Conservation (phyloP, 2,113 vertebrate species). For the Onychostoma macrolepis region DNA sequence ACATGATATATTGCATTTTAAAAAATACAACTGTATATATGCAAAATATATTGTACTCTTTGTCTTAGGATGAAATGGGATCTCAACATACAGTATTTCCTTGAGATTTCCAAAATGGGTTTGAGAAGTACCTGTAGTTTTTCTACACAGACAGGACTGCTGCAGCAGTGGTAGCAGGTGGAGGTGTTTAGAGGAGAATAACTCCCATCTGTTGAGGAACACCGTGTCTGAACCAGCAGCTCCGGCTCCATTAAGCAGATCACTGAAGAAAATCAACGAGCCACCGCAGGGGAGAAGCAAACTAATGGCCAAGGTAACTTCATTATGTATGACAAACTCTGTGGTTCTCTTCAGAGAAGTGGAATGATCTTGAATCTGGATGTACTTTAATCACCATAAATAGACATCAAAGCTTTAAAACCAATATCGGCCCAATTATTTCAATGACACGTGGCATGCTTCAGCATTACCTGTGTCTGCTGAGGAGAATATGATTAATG, state of each 20-base stretch:
- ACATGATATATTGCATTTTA: no score
- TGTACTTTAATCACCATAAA: conserved; percentile 1
- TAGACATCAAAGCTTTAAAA: background rate
- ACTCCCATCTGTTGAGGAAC: conserved; percentile 58
- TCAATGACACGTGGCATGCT: background rate
- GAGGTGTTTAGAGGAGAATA: conserved; percentile 2
- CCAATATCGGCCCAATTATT: background rate
- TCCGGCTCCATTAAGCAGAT: conserved; percentile 53
- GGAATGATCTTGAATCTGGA: background rate
- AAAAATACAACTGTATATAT: background rate
- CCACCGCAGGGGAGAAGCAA: conserved; percentile 27
- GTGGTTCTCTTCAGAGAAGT: conserved; percentile 7
- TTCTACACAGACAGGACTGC: background rate
- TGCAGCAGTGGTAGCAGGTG: conserved; percentile 2
- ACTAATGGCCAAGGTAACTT: conserved; percentile 49
- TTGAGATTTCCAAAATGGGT: no score
- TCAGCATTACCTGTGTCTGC: background rate
- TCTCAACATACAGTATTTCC: background rate
- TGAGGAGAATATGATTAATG: background rate
- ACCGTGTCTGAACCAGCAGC: conserved; percentile 6
- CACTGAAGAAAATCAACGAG: conserved; percentile 44
- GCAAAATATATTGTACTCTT: background rate
- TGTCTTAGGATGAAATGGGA: background rate
- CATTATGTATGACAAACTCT: conserved; percentile 41
- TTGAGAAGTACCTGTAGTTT: background rate